Percentiles rank a stretch among this genome's conserved stretches.
phyloP scores from a whole-genome alignment of 2,113 vertebrate species.

The Chloroceryle aenea region DNA sequence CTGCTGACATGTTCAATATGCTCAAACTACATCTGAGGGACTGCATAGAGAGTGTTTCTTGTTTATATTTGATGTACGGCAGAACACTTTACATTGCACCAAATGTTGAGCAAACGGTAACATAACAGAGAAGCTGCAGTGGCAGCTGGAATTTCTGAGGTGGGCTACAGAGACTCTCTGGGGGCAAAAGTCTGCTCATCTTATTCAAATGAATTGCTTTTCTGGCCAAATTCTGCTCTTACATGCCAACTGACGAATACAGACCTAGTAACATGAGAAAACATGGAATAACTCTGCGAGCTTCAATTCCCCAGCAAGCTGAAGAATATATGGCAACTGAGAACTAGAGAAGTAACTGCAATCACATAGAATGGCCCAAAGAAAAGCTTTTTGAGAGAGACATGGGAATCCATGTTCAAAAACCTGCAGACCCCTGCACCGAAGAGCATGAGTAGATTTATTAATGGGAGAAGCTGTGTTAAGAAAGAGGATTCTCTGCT shows the following conservation, averaged over 20 bases:
- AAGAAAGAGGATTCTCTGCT: neutral
- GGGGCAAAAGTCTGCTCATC: conserved; percentile 70
- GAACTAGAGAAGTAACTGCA: neutral
- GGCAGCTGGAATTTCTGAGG: conserved; percentile 72
- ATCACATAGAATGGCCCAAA: neutral
- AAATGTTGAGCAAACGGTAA: conserved; percentile 74
- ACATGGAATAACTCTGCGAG: conserved; percentile 47
- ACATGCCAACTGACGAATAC: conserved; percentile 56
- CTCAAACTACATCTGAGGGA: conserved; percentile 70
- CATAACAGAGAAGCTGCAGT: conserved; percentile 66
- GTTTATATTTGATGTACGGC: conserved; percentile 72
- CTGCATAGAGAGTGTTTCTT: conserved; percentile 72
- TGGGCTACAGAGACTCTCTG: conserved; percentile 66
- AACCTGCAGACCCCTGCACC: neutral
- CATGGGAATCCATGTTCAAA: neutral
- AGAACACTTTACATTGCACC: conserved; percentile 74
- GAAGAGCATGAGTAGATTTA: neutral
- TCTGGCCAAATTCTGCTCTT: conserved; percentile 60
- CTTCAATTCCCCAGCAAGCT: conserved; percentile 10
- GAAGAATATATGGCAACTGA: neutral
- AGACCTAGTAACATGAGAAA: conserved; percentile 65
- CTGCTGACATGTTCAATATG: conserved; percentile 72
- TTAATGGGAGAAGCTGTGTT: neutral
- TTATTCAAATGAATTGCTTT: conserved; percentile 68
- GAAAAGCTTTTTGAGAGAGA: neutral